Evolutionary conservation across 2,113 vertebrate genomes (phyloP), one percentile per base, ranked within the genome.

Genomic region (Heterochromis multidens): DNA sequence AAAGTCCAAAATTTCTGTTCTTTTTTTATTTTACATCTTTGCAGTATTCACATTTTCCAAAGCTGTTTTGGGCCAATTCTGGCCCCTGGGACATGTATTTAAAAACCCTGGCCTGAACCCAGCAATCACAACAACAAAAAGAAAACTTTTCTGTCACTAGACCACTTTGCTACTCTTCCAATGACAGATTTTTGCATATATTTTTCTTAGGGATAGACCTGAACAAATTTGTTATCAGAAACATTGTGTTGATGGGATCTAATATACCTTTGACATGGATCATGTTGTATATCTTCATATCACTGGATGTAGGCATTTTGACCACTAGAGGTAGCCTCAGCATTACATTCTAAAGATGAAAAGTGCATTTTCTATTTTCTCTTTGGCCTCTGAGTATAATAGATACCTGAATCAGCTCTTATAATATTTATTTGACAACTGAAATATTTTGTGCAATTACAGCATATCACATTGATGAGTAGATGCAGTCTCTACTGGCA

Each of bases 241-340:
- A 40, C n/a, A 78, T 78, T 43, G 33, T 61, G 40, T 29, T 40
- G 9, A 17, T 33, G 7, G 58, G 17, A 61, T 70, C 14, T 70
- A 72, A 49, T 2, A 63, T 33, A 33, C 14, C 16, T 79, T 31
- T 10, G 25, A 27, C 40, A 61, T 61, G 6, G 37, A 3, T 67
- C 4, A 21, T 49, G 43, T 25, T 7, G 4, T 4, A 67, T 16
- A 12, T 57, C 14, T 43, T 35, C 37, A 25, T 27, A 7, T 61
- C 21, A n/a, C 23, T 27, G n/a, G 7, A n/a, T 63, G 7, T 74
- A 46, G 37, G 3, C 62, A 2, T 52, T 56, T 49, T 59, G n/a
- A 33, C 91, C 91, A 91, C 86, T 86, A 90, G 91, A 91, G 78
- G 91, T 76, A 54, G 84, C 87, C 81, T 57, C 21, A 87, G 87